These are phyloP conservation scores for Sciurus niger DNA, from an alignment of 2,113 vertebrate genomes.

Conservation along the genomic window DNA sequence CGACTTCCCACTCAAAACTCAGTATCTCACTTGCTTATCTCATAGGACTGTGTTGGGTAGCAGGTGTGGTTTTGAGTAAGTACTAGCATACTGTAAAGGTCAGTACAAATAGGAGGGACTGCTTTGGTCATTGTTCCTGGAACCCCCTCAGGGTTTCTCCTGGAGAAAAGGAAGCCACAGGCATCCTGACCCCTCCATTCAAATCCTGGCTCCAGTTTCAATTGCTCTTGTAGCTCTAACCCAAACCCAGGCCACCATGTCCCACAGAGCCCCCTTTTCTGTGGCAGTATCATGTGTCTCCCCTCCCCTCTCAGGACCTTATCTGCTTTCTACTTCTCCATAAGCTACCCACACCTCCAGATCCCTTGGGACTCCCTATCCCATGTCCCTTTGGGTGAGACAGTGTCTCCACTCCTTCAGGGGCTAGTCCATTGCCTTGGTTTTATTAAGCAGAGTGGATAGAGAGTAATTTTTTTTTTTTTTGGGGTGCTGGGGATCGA, in stretches of 20 bases:
- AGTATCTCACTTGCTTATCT: not conserved
- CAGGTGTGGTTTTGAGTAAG: not conserved
- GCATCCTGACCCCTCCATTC: not conserved
- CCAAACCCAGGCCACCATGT: not conserved
- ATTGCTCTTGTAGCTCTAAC: constrained; percentile 35
- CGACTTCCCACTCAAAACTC: constrained; percentile 41
- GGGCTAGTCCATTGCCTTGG: not conserved
- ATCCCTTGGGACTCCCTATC: constrained; percentile 20
- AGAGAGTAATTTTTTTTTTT: not conserved
- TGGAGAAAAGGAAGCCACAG: constrained; percentile 52
- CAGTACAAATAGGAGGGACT: not conserved
- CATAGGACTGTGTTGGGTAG: not conserved
- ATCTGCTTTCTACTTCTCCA: constrained; percentile 42
- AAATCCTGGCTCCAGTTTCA: not conserved
- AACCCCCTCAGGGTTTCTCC: not conserved
- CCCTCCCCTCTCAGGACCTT: constrained; percentile 13
- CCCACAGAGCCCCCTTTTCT: constrained; percentile 29
- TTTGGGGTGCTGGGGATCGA: too few species aligned
- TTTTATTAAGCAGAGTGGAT: constrained; percentile 43
- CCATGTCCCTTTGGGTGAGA: not conserved
- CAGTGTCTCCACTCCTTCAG: not conserved
- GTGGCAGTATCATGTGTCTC: not conserved
- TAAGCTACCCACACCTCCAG: not conserved
- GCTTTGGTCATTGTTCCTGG: constrained; percentile 6
- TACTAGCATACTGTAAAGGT: not conserved